Evolutionary conservation across 2,888 invertebrate genomes (phyloP).

Genomic region (Drosophila tripunctata): DNA sequence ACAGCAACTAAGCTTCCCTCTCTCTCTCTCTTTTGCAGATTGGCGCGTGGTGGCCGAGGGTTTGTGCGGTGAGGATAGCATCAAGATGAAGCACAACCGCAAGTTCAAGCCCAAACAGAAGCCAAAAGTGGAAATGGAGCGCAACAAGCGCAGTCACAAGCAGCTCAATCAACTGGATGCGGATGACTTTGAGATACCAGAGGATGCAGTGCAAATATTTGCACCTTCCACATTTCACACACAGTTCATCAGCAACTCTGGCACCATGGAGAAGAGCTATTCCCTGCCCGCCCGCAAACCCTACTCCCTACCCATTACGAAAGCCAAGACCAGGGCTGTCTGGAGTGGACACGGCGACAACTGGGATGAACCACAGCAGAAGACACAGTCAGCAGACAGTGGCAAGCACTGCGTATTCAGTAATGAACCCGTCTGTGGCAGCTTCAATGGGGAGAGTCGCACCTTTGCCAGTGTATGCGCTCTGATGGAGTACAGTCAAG

Average conservation of each 20-base stretch:
- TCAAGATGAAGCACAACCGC: constrained; percentile 61
- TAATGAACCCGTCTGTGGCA: constrained; percentile 66
- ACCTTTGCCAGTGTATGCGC: constrained; percentile 71
- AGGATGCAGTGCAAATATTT: constrained; percentile 66
- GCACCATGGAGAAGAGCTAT: constrained; percentile 65
- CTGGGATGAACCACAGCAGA: not conserved
- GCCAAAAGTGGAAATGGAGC: constrained; percentile 48
- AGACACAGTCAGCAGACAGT: not conserved
- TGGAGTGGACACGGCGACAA: not conserved
- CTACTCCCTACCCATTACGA: no score
- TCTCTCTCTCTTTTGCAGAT: constrained; percentile 59
- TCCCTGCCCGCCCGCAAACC: constrained; percentile 61
- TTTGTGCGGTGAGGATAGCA: constrained; percentile 77
- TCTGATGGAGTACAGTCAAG: constrained; percentile 63
- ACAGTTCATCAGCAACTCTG: constrained; percentile 62
- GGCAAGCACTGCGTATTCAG: constrained; percentile 65
- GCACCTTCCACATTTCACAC: constrained; percentile 70
- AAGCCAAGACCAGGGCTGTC: not conserved
- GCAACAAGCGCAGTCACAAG: constrained; percentile 56
- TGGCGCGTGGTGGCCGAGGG: constrained; percentile 75
- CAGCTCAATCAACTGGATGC: constrained; percentile 42
- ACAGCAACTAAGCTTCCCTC: not conserved
- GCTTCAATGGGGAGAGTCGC: constrained; percentile 53
- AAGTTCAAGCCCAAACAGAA: constrained; percentile 49
- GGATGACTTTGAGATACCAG: constrained; percentile 53